A percentile compares a stretch with the other conserved stretches of the same genome.
phyloP scores from a whole-genome alignment of 2,888 invertebrate genomes.

The Brenthis ino region DNA sequence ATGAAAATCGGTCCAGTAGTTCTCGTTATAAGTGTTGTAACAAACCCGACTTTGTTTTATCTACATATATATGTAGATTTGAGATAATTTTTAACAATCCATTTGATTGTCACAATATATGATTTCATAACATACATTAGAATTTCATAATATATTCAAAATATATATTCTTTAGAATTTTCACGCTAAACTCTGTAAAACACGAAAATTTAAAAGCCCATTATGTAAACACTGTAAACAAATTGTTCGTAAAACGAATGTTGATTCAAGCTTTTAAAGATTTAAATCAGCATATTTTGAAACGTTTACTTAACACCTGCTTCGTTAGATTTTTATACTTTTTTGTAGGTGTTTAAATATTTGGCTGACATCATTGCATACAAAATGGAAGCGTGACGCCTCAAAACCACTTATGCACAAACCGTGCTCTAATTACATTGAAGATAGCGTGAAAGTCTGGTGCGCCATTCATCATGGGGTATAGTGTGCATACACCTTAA shows the following conservation, averaged over 20 bases:
- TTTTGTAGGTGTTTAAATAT: slow-evolving; percentile 10
- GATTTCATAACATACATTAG: no score
- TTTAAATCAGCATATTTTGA: slow-evolving; percentile 12
- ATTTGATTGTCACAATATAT: no score
- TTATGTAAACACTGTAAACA: slow-evolving; percentile 3
- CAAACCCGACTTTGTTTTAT: no score
- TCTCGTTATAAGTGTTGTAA: no score
- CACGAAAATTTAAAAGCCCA: not conserved
- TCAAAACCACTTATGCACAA: slow-evolving; percentile 68
- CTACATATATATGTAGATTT: no score
- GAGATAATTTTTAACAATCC: no score
- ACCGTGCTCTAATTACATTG: slow-evolving; percentile 73
- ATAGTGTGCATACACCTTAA: not conserved
- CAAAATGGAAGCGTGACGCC: slow-evolving; percentile 53
- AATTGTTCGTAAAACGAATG: slow-evolving; percentile 2
- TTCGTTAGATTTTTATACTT: slow-evolving; percentile 17
- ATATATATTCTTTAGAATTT: no score
- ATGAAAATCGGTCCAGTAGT: no score
- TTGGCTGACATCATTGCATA: slow-evolving; percentile 26
- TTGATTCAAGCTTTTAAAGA: not conserved
- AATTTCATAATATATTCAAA: no score
- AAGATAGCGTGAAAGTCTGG: slow-evolving; percentile 64
- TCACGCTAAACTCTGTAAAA: not conserved
- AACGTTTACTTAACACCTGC: slow-evolving; percentile 12
- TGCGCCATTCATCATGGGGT: slow-evolving; percentile 57